Conservation (phyloP, 2,797 vertebrate genomes). For the Macropus fuliginosus region DNA sequence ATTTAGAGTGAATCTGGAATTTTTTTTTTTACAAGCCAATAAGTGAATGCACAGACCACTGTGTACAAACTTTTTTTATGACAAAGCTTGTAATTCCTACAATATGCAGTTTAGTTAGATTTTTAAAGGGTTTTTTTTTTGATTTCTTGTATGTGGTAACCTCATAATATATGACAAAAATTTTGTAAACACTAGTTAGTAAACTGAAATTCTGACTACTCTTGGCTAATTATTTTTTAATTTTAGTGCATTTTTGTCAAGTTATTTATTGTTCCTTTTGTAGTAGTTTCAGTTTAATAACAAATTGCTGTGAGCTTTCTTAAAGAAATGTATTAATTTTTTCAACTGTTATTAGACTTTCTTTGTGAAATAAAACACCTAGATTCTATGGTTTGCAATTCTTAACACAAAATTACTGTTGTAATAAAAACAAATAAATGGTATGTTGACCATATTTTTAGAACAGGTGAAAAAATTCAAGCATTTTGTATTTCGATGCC, state of each 20-base stretch:
- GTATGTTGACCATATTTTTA: too few species aligned
- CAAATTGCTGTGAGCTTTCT: not conserved
- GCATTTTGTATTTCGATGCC: too few species aligned
- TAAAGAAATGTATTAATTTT: not conserved
- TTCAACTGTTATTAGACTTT: not conserved
- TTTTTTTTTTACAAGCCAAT: too few species aligned
- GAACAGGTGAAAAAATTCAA: too few species aligned
- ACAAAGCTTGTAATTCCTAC: not conserved
- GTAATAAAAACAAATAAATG: too few species aligned
- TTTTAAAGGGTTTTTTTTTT: not conserved
- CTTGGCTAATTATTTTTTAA: not conserved
- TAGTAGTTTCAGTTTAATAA: not conserved
- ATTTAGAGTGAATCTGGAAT: too few species aligned
- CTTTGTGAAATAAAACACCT: too few species aligned
- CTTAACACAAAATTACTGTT: too few species aligned
- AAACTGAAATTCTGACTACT: not conserved
- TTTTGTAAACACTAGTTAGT: not conserved
- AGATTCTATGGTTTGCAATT: too few species aligned
- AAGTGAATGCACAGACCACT: too few species aligned
- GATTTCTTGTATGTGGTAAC: not conserved
- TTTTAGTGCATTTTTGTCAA: not conserved
- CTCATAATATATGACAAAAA: not conserved
- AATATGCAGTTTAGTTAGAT: not conserved
- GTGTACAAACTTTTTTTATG: too few species aligned
- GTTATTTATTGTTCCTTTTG: not conserved